Percentiles rank a stretch among this genome's conserved stretches.
Conservation (phyloP, 1,140 invertebrate genomes). For the Brachionus asplanchnoidis region DNA sequence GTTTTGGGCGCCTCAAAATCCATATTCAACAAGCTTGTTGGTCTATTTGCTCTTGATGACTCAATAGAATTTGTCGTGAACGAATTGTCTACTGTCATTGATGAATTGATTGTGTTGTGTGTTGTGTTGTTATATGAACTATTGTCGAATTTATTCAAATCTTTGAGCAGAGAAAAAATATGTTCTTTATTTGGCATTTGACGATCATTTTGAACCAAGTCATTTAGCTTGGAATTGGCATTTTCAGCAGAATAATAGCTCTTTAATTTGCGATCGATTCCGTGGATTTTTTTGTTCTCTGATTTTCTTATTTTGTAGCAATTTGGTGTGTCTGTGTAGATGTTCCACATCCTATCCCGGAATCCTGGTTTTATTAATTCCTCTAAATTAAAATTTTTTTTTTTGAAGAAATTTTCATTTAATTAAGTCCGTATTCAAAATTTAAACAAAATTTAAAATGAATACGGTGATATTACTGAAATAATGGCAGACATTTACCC, state of each 20-base stretch:
- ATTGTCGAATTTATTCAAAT: slow-evolving; percentile 7
- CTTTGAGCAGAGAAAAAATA: slow-evolving; percentile 5
- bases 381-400: not conserved
- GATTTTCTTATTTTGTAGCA: slow-evolving; percentile 22
- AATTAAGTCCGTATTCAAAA: too few species aligned
- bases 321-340: not conserved
- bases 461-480: not conserved
- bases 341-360: slow-evolving; percentile 19
- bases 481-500: not conserved
- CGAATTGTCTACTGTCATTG: not conserved
- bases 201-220: not conserved
- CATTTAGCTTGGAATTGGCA: not conserved
- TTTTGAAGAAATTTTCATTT: too few species aligned
- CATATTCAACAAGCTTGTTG: not conserved
- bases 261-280: slow-evolving; percentile 13
- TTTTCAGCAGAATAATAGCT: not conserved
- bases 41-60: not conserved
- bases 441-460: too few species aligned
- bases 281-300: slow-evolving; percentile 21
- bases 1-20: not conserved
- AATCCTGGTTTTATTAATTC: slow-evolving; percentile 21
- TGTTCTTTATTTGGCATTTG: not conserved
- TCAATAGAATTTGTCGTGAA: not conserved
- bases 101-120: slow-evolving; percentile 1
- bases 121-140: not conserved